Conservation (phyloP, 1,140 invertebrate genomes). For the Ridgeia piscesae region DNA sequence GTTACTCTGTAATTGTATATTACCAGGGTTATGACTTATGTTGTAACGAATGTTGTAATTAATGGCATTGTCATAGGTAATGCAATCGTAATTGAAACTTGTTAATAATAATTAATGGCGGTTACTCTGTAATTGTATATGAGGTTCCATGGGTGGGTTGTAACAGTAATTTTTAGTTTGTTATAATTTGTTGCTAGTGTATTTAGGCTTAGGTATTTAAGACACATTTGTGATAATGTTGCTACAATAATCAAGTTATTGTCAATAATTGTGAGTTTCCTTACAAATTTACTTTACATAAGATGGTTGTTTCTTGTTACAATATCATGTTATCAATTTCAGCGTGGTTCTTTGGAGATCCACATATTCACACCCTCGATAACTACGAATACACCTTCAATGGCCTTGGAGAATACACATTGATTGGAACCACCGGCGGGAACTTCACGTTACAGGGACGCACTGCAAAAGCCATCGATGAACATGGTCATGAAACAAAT, state of each 20-base stretch:
- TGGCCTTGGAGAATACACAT: neutral
- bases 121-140: too few species aligned
- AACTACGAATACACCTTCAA: neutral
- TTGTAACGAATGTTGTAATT: too few species aligned
- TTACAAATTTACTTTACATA: neutral
- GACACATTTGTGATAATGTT: neutral
- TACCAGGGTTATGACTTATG: too few species aligned
- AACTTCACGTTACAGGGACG: neutral
- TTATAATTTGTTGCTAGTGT: too few species aligned
- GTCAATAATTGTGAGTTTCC: neutral
- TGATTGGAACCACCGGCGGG: neutral
- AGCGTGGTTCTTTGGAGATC: neutral
- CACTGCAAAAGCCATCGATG: neutral
- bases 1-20: too few species aligned
- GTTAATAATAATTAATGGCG: too few species aligned
- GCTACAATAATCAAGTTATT: neutral
- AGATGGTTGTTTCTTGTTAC: neutral
- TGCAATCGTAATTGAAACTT: too few species aligned
- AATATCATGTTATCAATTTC: neutral
- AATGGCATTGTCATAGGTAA: too few species aligned
- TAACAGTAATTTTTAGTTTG: too few species aligned
- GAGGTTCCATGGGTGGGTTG: too few species aligned
- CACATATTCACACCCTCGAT: conserved; percentile 4
- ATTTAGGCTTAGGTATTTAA: too few species aligned
- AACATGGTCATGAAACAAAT: neutral